Evolutionary conservation across 2,888 invertebrate genomes (phyloP).

Genomic region (Hartigia nigra): DNA sequence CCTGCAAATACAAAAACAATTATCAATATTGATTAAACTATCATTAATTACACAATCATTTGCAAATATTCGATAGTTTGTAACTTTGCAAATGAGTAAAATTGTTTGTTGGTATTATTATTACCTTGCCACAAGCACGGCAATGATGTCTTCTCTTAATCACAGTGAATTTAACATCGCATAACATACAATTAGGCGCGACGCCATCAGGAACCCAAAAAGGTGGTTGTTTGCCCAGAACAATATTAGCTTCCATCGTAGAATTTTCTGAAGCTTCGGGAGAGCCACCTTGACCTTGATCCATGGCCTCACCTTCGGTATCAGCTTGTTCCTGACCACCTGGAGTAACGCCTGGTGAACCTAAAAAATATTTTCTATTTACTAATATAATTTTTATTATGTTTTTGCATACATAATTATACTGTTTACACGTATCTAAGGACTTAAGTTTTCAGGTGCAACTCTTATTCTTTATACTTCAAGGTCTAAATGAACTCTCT

Average conservation of each 20-base stretch:
- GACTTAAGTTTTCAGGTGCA: too few species aligned
- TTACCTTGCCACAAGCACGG: slow-evolving; percentile 84
- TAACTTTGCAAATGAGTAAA: background rate
- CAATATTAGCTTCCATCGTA: slow-evolving; percentile 57
- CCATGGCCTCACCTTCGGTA: slow-evolving; percentile 38
- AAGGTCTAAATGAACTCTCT: too few species aligned
- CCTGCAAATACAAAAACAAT: slow-evolving; percentile 64
- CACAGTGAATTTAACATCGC: slow-evolving; percentile 83
- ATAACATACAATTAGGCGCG: slow-evolving; percentile 85
- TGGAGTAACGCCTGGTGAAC: slow-evolving; percentile 46
- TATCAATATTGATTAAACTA: background rate
- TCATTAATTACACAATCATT: background rate
- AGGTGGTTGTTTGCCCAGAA: slow-evolving; percentile 81
- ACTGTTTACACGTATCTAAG: background rate
- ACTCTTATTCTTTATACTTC: too few species aligned
- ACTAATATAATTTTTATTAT: background rate
- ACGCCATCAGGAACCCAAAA: slow-evolving; percentile 90
- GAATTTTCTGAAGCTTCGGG: slow-evolving; percentile 58
- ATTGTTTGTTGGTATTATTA: background rate
- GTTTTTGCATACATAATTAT: background rate
- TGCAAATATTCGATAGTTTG: background rate
- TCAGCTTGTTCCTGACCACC: slow-evolving; percentile 43
- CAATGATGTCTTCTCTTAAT: slow-evolving; percentile 89
- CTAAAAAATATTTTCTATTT: slow-evolving; percentile 26
- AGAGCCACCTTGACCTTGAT: slow-evolving; percentile 49